Conservation (phyloP, 2,888 invertebrate genomes). For the Cantharis nigra region DNA sequence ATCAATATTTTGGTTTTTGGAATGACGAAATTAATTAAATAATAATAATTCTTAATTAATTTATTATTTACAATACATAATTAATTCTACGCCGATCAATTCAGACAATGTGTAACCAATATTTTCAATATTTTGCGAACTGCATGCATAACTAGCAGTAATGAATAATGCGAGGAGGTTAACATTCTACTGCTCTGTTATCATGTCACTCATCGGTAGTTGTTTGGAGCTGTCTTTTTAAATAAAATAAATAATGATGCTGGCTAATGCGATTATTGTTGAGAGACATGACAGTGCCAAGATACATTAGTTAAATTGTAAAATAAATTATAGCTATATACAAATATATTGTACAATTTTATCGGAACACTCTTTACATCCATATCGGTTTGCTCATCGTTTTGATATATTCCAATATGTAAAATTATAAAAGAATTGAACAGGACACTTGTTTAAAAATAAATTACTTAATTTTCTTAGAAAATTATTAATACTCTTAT, state of each 20-base stretch:
- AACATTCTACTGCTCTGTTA: slow-evolving; percentile 44
- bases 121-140: slow-evolving; percentile 28
- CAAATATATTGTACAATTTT: slow-evolving; percentile 46
- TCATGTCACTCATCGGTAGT: slow-evolving; percentile 46
- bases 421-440: not conserved
- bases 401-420: not conserved
- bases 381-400: not conserved
- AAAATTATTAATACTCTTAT: slow-evolving; percentile 27
- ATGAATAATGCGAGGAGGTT: slow-evolving; percentile 45
- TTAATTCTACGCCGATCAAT: slow-evolving; percentile 28
- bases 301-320: slow-evolving; percentile 43
- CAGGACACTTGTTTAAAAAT: slow-evolving; percentile 17
- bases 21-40: not conserved
- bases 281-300: slow-evolving; percentile 46
- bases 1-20: not conserved
- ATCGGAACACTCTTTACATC: slow-evolving; percentile 33
- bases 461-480: slow-evolving; percentile 17
- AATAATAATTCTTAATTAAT: slow-evolving; percentile 7
- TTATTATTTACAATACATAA: slow-evolving; percentile 29
- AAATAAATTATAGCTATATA: slow-evolving; percentile 51
- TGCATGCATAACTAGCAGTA: slow-evolving; percentile 33
- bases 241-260: slow-evolving; percentile 44
- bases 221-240: slow-evolving; percentile 36
- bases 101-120: slow-evolving; percentile 30
- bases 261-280: slow-evolving; percentile 44